phyloP scores from a whole-genome alignment of 2,888 invertebrate species.

The Lycaena phlaeas region DNA sequence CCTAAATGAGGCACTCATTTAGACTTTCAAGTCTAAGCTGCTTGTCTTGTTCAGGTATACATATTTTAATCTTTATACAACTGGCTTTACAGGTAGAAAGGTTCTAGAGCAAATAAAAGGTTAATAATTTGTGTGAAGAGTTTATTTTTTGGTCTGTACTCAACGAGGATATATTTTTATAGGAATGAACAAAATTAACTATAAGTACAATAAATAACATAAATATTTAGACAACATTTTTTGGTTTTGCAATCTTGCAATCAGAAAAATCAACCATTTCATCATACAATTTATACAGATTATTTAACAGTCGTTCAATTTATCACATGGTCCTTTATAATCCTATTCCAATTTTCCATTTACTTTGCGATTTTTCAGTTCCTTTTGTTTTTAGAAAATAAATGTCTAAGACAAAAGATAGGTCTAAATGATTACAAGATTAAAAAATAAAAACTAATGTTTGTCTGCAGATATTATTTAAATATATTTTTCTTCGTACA shows the following conservation, averaged over 20 bases:
- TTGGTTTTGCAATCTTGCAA: slow-evolving; percentile 16
- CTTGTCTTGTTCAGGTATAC: too few species aligned
- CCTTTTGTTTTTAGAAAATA: too few species aligned
- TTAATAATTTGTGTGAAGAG: slow-evolving; percentile 56
- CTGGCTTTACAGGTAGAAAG: too few species aligned
- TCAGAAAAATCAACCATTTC: slow-evolving; percentile 10
- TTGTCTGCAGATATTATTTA: background rate
- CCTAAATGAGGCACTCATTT: too few species aligned
- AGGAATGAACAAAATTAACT: slow-evolving; percentile 23
- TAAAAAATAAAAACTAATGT: slow-evolving; percentile 4
- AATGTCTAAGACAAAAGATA: background rate
- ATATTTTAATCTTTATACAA: too few species aligned
- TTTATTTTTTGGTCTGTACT: slow-evolving; percentile 60
- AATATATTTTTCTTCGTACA: slow-evolving; percentile 15
- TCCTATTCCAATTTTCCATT: too few species aligned
- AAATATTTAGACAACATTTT: slow-evolving; percentile 12
- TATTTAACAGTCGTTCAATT: background rate
- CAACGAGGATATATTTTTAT: slow-evolving; percentile 48
- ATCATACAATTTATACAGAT: background rate
- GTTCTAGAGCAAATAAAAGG: slow-evolving; percentile 20
- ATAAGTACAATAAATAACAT: slow-evolving; percentile 28
- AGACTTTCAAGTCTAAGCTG: too few species aligned
- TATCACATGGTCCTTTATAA: too few species aligned
- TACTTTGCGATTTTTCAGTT: too few species aligned
- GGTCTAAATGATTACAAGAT: slow-evolving; percentile 3